Evolutionary conservation across 92 coral and sea anemone genomes (phyloP).

Genomic region (Siderastrea siderea): DNA sequence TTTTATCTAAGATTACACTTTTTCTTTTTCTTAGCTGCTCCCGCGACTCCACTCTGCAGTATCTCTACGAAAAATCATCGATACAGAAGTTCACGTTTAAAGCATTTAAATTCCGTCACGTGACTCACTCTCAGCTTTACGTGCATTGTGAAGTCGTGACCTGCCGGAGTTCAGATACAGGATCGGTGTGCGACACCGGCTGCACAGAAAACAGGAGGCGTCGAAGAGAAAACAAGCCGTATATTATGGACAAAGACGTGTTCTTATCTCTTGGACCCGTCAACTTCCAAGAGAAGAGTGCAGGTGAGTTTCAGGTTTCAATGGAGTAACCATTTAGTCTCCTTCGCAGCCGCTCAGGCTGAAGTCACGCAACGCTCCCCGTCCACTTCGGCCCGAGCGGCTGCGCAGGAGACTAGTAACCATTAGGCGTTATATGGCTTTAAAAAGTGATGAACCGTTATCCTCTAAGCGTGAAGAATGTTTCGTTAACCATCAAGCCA

Average conservation of each 20-base stretch:
- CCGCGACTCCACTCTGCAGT: conserved; percentile 68
- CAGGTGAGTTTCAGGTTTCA: neutral
- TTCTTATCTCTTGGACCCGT: conserved; percentile 67
- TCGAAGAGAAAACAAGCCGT: conserved; percentile 37
- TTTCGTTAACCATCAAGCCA: too few relatives aligned
- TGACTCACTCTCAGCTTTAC: conserved; percentile 38
- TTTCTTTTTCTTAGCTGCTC: conserved; percentile 60
- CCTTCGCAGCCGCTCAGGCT: too few relatives aligned
- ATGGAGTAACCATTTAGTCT: too few relatives aligned
- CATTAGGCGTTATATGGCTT: neutral
- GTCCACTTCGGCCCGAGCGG: too few relatives aligned
- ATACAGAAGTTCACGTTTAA: conserved; percentile 75
- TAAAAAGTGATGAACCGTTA: neutral
- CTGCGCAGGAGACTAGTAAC: too few relatives aligned
- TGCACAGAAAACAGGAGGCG: conserved; percentile 59
- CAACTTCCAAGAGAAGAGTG: neutral
- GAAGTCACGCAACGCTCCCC: too few relatives aligned
- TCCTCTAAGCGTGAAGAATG: too few relatives aligned
- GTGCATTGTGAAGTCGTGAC: conserved; percentile 80
- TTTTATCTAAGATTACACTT: too few relatives aligned
- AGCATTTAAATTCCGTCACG: conserved; percentile 74
- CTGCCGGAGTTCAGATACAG: conserved; percentile 64
- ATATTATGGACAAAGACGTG: conserved; percentile 43
- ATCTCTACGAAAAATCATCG: conserved; percentile 66
- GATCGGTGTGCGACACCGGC: conserved; percentile 73